Conservation (phyloP, 2,888 invertebrate species). For the Ophonus ardosiacus region DNA sequence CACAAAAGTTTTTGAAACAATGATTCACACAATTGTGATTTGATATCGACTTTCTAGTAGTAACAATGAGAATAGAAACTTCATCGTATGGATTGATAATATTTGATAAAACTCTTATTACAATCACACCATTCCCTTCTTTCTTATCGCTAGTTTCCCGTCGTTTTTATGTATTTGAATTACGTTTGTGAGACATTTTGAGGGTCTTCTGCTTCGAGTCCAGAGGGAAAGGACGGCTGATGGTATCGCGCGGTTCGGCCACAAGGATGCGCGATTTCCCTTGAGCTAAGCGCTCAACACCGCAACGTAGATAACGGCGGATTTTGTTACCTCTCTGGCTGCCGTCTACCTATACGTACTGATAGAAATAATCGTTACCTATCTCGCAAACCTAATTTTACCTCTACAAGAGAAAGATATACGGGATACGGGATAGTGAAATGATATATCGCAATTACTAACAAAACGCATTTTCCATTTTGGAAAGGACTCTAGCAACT, state of each 20-base stretch:
- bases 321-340: conserved; percentile 26
- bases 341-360: not conserved
- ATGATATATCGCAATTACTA: too few species aligned
- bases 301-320: conserved; percentile 32
- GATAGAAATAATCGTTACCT: conserved; percentile 28
- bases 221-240: conserved; percentile 22
- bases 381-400: not conserved
- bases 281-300: conserved; percentile 44
- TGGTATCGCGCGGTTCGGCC: conserved; percentile 41
- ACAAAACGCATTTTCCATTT: too few species aligned
- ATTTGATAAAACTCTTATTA: not conserved
- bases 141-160: too few species aligned
- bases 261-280: conserved; percentile 46
- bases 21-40: too few species aligned
- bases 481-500: too few species aligned
- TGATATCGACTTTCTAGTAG: too few species aligned
- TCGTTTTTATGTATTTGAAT: not conserved
- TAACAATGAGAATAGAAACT: too few species aligned
- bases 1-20: too few species aligned
- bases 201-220: not conserved
- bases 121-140: not conserved
- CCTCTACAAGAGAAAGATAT: not conserved
- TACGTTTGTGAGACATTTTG: not conserved
- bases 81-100: not conserved
- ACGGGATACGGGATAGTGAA: not conserved